Conservation (phyloP, 2,888 invertebrate species). For the Apotomis turbidana region DNA sequence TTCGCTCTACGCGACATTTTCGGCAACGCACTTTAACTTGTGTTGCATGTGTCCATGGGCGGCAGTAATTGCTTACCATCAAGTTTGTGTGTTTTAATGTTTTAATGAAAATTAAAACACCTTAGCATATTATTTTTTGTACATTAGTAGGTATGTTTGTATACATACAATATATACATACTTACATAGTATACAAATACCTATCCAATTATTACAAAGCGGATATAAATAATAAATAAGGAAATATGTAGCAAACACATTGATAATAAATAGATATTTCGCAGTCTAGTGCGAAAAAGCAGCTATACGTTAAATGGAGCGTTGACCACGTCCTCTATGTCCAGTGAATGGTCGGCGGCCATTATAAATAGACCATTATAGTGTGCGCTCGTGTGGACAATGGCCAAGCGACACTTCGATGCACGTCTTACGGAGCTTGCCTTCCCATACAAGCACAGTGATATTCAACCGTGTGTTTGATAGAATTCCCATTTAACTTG, state of each 20-base stretch:
- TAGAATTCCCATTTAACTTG: not conserved
- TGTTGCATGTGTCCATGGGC: too few species aligned
- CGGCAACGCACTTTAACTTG: too few species aligned
- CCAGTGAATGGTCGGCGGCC: constrained; percentile 69
- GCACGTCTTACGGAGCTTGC: constrained; percentile 28
- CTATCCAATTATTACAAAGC: too few species aligned
- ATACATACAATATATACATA: too few species aligned
- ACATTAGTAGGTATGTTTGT: too few species aligned
- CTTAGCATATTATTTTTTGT: too few species aligned
- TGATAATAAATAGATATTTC: not conserved
- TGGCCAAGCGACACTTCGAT: constrained; percentile 35
- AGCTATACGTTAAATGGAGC: constrained; percentile 74
- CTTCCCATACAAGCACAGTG: constrained; percentile 5
- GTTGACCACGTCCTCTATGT: constrained; percentile 67
- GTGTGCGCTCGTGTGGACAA: constrained; percentile 49
- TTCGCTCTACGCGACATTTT: too few species aligned
- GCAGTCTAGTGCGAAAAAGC: constrained; percentile 51
- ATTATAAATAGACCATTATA: constrained; percentile 55
- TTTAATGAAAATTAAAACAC: too few species aligned
- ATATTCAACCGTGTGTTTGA: not conserved
- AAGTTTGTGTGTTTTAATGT: too few species aligned
- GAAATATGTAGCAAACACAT: not conserved
- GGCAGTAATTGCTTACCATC: too few species aligned
- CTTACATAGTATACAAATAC: too few species aligned
- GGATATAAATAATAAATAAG: not conserved